phyloP scores from a whole-genome alignment of 2,888 invertebrate species.

The Eupelmus urozonus region DNA sequence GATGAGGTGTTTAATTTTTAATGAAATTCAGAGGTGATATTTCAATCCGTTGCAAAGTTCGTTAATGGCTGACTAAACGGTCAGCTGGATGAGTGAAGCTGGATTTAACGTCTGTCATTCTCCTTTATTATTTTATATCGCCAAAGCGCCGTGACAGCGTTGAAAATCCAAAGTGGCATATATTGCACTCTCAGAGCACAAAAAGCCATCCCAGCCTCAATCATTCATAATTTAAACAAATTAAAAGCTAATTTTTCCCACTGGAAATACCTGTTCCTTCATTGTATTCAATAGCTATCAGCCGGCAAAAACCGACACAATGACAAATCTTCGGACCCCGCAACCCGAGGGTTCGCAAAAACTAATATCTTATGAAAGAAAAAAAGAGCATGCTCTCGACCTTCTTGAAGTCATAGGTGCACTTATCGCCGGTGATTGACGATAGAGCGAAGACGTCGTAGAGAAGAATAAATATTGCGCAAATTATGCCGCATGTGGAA shows the following conservation, averaged over 20 bases:
- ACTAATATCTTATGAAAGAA: conserved; percentile 7
- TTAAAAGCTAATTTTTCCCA: conserved; percentile 9
- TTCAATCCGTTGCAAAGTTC: too few relatives aligned
- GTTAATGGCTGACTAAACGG: too few relatives aligned
- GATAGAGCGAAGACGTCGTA: conserved; percentile 31
- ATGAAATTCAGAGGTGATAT: too few relatives aligned
- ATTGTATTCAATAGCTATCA: neutral
- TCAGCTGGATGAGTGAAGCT: too few relatives aligned
- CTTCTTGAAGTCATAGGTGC: conserved; percentile 21
- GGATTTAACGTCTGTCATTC: too few relatives aligned
- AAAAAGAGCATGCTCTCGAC: conserved; percentile 7
- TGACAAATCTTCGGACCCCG: conserved; percentile 17
- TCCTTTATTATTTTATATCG: too few relatives aligned
- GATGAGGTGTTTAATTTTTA: too few relatives aligned
- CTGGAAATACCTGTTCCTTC: neutral
- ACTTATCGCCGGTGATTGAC: conserved; percentile 23
- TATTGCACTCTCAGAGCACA: too few relatives aligned
- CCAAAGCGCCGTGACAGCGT: too few relatives aligned
- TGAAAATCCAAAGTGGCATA: too few relatives aligned
- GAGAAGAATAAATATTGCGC: conserved; percentile 27
- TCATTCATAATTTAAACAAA: neutral
- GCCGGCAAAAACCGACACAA: neutral
- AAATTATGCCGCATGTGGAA: conserved; percentile 24
- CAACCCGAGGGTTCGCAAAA: conserved; percentile 4
- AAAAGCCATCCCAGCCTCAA: neutral